phyloP scores from a whole-genome alignment of 2,888 invertebrate species.

The Aricia artaxerxes region DNA sequence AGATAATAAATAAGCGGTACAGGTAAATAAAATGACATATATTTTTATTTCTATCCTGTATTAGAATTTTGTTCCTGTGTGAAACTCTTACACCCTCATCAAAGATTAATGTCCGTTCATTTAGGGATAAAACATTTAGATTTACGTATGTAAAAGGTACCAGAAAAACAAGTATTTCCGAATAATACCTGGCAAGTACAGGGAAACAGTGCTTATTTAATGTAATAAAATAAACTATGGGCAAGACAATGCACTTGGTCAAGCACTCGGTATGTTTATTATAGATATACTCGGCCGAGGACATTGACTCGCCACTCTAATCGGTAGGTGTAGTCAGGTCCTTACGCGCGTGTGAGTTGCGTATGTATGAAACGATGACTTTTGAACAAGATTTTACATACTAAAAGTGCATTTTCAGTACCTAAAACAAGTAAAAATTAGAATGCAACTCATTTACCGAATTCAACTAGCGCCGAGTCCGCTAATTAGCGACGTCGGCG shows the following conservation, averaged over 20 bases:
- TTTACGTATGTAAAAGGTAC: neutral
- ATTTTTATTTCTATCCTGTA: neutral
- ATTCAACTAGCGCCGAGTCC: constrained; percentile 56
- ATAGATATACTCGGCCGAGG: too few relatives aligned
- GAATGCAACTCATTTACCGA: constrained; percentile 48
- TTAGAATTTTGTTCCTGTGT: neutral
- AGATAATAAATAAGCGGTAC: too few relatives aligned
- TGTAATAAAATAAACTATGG: neutral
- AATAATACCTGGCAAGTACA: neutral
- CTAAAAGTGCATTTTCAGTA: neutral
- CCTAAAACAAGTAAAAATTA: constrained; percentile 28
- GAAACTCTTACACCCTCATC: neutral
- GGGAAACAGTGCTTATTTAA: neutral
- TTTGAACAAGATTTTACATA: neutral
- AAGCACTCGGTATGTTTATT: too few relatives aligned
- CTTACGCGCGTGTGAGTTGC: too few relatives aligned
- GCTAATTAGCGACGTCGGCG: constrained; percentile 59
- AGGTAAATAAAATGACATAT: neutral
- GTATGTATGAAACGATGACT: too few relatives aligned
- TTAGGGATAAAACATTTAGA: neutral
- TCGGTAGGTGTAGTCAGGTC: too few relatives aligned
- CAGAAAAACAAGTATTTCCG: neutral
- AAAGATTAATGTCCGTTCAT: constrained; percentile 19
- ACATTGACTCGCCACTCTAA: too few relatives aligned
- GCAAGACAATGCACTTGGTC: too few relatives aligned